Evolutionary conservation across 2,113 vertebrate genomes (phyloP).

Genomic region (Camarhynchus parvulus): DNA sequence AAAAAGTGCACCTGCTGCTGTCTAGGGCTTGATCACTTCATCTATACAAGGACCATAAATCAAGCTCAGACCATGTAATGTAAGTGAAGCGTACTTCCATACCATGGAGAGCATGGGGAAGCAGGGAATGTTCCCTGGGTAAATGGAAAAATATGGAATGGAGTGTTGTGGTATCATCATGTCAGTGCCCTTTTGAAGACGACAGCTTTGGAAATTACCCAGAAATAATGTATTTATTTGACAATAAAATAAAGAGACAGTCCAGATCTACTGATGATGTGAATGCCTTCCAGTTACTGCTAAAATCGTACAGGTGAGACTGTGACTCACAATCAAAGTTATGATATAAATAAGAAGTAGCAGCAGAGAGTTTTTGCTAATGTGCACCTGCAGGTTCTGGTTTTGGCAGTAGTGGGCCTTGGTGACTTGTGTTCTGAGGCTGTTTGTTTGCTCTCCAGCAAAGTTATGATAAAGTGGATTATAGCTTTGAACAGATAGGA

Average conservation of each 20-base stretch:
- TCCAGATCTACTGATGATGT: not conserved
- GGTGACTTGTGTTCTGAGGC: not conserved
- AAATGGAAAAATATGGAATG: not conserved
- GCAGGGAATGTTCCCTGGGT: not conserved
- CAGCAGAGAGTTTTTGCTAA: not conserved
- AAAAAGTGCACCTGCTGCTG: fast-evolving
- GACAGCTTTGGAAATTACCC: not conserved
- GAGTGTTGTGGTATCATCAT: not conserved
- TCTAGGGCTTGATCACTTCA: not conserved
- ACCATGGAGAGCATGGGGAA: not conserved
- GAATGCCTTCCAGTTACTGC: not conserved
- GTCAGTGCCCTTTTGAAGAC: not conserved
- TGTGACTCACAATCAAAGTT: not conserved
- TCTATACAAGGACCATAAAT: not conserved
- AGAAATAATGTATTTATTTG: not conserved
- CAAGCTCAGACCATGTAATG: not conserved
- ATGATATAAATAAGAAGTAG: not conserved
- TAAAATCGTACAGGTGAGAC: not conserved
- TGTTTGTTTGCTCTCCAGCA: not conserved
- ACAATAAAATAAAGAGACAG: not conserved
- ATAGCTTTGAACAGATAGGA: not conserved
- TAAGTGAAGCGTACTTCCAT: not conserved
- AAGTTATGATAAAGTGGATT: not conserved
- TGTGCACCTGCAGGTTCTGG: not conserved
- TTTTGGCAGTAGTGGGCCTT: not conserved